Evolutionary conservation across 2,797 vertebrate species (phyloP).

Genomic region (Glyptemys insculpta): DNA sequence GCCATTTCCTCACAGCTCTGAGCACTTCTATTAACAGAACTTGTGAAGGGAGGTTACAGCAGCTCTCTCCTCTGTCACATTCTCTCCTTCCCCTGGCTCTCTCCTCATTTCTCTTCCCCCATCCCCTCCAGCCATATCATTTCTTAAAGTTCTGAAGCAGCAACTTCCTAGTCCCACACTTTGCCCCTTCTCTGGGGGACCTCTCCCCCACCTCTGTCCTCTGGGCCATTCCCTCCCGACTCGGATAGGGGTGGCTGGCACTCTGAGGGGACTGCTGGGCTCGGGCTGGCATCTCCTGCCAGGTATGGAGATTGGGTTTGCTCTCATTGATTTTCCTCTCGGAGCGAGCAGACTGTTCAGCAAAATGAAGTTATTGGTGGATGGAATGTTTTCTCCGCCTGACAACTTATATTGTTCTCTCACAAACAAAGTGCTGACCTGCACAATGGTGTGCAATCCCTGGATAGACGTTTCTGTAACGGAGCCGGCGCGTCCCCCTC

Average conservation of each 20-base stretch:
- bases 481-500: not conserved
- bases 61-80: too few species aligned
- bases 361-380: slow-evolving; percentile 21
- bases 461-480: not conserved
- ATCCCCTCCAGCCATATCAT: not conserved
- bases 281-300: not conserved
- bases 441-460: not conserved
- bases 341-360: not conserved
- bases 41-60: too few species aligned
- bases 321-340: not conserved
- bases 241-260: not conserved
- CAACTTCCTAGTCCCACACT: not conserved
- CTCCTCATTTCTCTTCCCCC: not conserved
- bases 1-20: not conserved
- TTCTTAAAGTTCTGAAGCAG: not conserved
- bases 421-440: slow-evolving; percentile 6
- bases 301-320: not conserved
- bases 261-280: not conserved
- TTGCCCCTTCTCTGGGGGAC: not conserved
- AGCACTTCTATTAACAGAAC: accelerated
- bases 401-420: not conserved
- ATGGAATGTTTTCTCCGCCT: not conserved
- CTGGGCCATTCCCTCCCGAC: not conserved
- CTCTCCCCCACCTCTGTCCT: not conserved
- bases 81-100: accelerated